Evolutionary conservation across 1,140 invertebrate species (phyloP), one percentile per base, ranked within the genome.

Genomic region (Cydia pomonella): DNA sequence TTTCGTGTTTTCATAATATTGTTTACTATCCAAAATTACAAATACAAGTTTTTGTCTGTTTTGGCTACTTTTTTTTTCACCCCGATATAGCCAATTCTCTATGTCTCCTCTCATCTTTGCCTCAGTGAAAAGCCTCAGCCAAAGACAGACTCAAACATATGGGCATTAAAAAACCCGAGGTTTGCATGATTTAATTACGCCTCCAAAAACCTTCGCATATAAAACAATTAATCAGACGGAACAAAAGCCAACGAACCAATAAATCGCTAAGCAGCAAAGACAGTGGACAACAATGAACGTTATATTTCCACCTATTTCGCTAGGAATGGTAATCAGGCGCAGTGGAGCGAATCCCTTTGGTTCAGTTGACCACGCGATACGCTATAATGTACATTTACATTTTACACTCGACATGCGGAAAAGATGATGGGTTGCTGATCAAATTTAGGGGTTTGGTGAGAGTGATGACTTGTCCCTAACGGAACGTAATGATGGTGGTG

Each of bases 361-460:
- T 16, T 66, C 63, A 66, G 63, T 66, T 66, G 63, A 72, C 75
- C 69, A 41, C 75, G 50, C 74, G 33, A 75, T 71, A 29, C 74
- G 3, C 27, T 75, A 62, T 62, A 72, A 75, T 75, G 72, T 69
- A 21, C 29, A 75, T 75, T 75, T 75, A 18, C 50, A 84, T 83
- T 83, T 83, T 77, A 76, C 63, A 76, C 80, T 81, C 76, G 66
- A 78, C 84, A 80, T 82, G 85, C 86, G 86, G 84, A 89, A 89
- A 85, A 80, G 84, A 89, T 89, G 87, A 80, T 75, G 71, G 77
- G 76, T 82, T 80, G 25, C 27, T 78, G 76, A 82, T 85, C 78
- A 82, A 85, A 87, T 84, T 87, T 83, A 83, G 80, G 82, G 81
- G 79, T 80, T 81, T 75, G 74, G 76, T 77, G 80, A 81, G 81